Percentiles rank a stretch among this genome's conserved stretches.
These are phyloP conservation scores for Agonopterix subpropinquella DNA, from an alignment of 2,888 invertebrate genomes.

Conservation along the genomic window DNA sequence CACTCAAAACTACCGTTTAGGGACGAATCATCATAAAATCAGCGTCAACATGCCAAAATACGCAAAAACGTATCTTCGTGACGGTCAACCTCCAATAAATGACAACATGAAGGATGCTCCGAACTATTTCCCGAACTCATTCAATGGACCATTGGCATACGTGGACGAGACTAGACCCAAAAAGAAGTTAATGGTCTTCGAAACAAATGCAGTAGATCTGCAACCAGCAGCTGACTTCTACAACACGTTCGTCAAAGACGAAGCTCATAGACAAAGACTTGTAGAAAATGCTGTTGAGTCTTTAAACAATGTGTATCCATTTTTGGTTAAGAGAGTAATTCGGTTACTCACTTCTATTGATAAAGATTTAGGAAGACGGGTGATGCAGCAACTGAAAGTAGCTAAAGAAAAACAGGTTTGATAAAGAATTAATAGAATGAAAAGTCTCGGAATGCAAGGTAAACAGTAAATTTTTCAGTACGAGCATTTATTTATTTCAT, in stretches of 20 bases:
- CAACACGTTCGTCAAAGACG: slow-evolving; percentile 63
- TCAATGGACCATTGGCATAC: slow-evolving; percentile 18
- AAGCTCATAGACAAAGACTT: slow-evolving; percentile 13
- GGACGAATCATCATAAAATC: slow-evolving; percentile 42
- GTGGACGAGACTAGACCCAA: slow-evolving; percentile 35
- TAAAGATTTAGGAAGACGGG: slow-evolving; percentile 78
- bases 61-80: slow-evolving; percentile 8
- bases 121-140: slow-evolving; percentile 19
- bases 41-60: slow-evolving; percentile 36
- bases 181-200: slow-evolving; percentile 10
- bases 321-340: slow-evolving; percentile 86
- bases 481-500: no score
- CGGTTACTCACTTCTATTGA: slow-evolving; percentile 84
- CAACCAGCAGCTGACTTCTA: slow-evolving; percentile 82
- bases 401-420: no score
- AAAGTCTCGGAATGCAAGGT: no score
- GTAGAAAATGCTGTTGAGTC: slow-evolving; percentile 7
- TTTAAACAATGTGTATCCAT: slow-evolving; percentile 6
- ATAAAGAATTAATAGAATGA: no score
- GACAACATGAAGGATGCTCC: slow-evolving; percentile 84
- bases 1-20: slow-evolving; percentile 46
- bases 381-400: no score
- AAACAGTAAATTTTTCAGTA: no score
- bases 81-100: slow-evolving; percentile 75
- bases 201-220: slow-evolving; percentile 20